phyloP scores from a whole-genome alignment of 2,797 vertebrate genomes.

The Acanthurus lineatus region DNA sequence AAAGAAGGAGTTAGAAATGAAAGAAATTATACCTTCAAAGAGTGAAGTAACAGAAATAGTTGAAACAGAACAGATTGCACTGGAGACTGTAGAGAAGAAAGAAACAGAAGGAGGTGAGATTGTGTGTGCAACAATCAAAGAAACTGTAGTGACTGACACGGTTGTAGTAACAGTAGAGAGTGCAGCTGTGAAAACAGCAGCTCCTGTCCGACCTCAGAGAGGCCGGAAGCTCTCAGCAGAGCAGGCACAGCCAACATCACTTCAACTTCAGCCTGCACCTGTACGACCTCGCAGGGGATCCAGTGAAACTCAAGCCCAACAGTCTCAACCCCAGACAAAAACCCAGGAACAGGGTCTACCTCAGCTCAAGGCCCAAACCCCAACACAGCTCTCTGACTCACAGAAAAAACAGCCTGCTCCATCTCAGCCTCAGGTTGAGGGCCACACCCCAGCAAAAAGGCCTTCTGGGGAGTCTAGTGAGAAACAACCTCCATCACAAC shows the following conservation, averaged over 20 bases:
- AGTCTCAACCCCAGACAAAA: conserved; percentile 44
- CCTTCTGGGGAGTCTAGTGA: conserved; percentile 37
- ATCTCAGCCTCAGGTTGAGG: conserved; percentile 50
- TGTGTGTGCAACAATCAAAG: conserved; percentile 57
- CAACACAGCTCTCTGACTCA: conserved; percentile 42
- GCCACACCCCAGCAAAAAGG: conserved; percentile 35
- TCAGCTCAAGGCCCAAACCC: conserved; percentile 21
- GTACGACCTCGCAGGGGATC: conserved; percentile 65
- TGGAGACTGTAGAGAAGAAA: conserved; percentile 46
- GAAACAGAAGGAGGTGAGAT: conserved; percentile 42
- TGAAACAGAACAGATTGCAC: conserved; percentile 25
- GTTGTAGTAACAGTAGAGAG: conserved; percentile 49
- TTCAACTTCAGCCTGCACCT: conserved; percentile 69
- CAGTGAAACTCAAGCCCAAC: conserved; percentile 66
- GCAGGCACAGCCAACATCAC: conserved; percentile 62
- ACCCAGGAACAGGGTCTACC: conserved; percentile 30
- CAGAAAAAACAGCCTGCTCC: conserved; percentile 46
- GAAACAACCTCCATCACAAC: conserved; percentile 46
- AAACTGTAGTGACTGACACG: conserved; percentile 54
- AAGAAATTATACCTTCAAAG: conserved; percentile 28
- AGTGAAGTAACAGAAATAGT: conserved; percentile 51
- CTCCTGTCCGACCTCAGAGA: conserved; percentile 79
- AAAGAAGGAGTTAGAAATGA: conserved; percentile 50
- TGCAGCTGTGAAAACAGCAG: conserved; percentile 59
- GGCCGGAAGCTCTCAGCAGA: conserved; percentile 72